phyloP scores from a whole-genome alignment of 2,113 vertebrate genomes.

The Misgurnus anguillicaudatus region DNA sequence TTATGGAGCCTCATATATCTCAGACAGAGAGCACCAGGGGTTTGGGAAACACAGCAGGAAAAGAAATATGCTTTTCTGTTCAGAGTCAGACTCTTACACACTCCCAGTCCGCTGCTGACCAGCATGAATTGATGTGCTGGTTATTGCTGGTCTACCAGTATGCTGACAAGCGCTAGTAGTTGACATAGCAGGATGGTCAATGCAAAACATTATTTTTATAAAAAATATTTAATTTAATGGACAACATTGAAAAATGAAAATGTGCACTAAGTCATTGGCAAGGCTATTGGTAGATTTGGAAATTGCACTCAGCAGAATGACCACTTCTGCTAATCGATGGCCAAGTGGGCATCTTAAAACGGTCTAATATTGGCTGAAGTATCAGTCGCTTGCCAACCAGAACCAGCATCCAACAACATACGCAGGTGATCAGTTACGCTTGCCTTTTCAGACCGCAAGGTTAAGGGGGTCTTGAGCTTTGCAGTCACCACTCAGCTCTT shows the following conservation, averaged over 20 bases:
- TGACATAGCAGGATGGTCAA: too few relatives aligned
- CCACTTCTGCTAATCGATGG: neutral
- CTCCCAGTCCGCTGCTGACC: slow-evolving; percentile 13
- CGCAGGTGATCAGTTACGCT: neutral
- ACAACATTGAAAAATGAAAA: too few relatives aligned
- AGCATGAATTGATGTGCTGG: neutral
- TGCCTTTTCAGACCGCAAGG: neutral
- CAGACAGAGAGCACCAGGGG: slow-evolving; percentile 18
- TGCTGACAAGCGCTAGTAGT: too few relatives aligned
- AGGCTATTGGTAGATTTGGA: neutral
- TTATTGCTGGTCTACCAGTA: neutral
- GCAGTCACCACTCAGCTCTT: slow-evolving; percentile 31
- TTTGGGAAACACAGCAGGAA: slow-evolving; percentile 9
- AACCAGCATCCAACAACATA: neutral
- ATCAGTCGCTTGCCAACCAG: neutral
- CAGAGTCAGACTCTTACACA: slow-evolving; percentile 28
- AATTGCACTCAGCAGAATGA: neutral
- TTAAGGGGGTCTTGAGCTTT: slow-evolving; percentile 41
- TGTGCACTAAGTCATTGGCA: too few relatives aligned
- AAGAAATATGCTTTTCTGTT: slow-evolving; percentile 15
- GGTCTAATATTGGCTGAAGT: neutral
- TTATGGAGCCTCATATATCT: slow-evolving; percentile 29
- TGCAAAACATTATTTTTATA: too few relatives aligned
- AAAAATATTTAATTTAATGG: too few relatives aligned
- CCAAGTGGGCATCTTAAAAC: too few relatives aligned